Evolutionary conservation across 2,888 invertebrate species (phyloP).

Genomic region (Achlya flavicornis): DNA sequence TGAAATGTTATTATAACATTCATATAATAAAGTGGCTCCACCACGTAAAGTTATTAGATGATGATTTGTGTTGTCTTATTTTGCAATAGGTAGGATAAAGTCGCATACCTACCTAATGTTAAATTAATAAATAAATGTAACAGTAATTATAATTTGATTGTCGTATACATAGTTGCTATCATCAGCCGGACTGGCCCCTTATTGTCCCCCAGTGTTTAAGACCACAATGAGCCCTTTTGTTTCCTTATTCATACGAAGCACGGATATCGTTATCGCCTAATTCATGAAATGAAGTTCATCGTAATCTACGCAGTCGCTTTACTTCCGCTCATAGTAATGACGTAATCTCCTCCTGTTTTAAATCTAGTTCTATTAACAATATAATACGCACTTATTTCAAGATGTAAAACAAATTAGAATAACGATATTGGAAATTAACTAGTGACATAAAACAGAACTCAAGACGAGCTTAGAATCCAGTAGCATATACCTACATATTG

Average conservation of each 20-base stretch:
- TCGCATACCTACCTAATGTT: too few relatives aligned
- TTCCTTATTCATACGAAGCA: background rate
- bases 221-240: background rate
- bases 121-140: too few relatives aligned
- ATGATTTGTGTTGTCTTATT: background rate
- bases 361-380: background rate
- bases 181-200: background rate
- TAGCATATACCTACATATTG: background rate
- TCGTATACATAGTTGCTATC: slow-evolving; percentile 1
- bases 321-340: slow-evolving; percentile 2
- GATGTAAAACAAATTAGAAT: background rate
- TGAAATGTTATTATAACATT: background rate
- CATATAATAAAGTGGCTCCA: background rate
- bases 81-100: background rate
- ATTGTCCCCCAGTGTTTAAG: background rate
- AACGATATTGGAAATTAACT: background rate
- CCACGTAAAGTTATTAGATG: background rate
- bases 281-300: background rate
- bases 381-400: background rate
- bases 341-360: background rate
- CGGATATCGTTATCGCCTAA: background rate
- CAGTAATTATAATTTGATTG: background rate
- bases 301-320: background rate
- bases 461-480: background rate
- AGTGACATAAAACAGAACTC: background rate